Evolutionary conservation across 2,888 invertebrate species (phyloP), one percentile per base, ranked within the genome.

Genomic region (Drosophila ochracea): DNA sequence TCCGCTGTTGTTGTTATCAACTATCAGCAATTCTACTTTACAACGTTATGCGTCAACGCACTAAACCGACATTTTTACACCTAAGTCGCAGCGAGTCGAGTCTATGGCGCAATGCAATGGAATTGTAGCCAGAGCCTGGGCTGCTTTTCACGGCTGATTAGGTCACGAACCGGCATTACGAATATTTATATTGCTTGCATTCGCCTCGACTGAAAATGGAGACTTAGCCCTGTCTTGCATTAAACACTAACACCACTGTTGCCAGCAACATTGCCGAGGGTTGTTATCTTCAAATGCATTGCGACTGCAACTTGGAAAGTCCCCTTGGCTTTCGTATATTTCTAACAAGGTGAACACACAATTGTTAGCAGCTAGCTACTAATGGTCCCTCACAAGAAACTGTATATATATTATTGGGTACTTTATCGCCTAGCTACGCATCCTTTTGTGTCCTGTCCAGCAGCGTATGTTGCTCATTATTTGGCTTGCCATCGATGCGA

Each of bases 1-100:
- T 69, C 57, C 39, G 62, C 52, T 54, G 67, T 64, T 68, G 63
- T 66, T 79, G 57, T 76, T 90, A 90, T 89, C 83, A 78, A 68
- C 73, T 82, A 83, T 87, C 76, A 64, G 61, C 75, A 57, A 68
- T 72, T 80, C 62, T 68, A 69, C 73, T 77, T 78, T 84, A 62
- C 72, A 68, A 66, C 57, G 60, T 86, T 77, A 91, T 90, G 87
- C 87, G 88, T 91, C 90, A 91, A 68, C 76, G 87, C 80, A 87
- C 90, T 88, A 91, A 88, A 76, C 87, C 83, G 84, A 89, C 91
- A 88, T 88, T 88, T 91, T 91, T 91, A 88, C 87, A 88, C 91
- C 87, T 91, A 84, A 89, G 74, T 72, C 4, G 47, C 47, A 66
- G 69, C 70, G 89, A 39, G 54, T 10, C 13, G 53, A 25, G 35